Conservation (phyloP, 2,113 vertebrate species). For the Dasyprocta punctata region DNA sequence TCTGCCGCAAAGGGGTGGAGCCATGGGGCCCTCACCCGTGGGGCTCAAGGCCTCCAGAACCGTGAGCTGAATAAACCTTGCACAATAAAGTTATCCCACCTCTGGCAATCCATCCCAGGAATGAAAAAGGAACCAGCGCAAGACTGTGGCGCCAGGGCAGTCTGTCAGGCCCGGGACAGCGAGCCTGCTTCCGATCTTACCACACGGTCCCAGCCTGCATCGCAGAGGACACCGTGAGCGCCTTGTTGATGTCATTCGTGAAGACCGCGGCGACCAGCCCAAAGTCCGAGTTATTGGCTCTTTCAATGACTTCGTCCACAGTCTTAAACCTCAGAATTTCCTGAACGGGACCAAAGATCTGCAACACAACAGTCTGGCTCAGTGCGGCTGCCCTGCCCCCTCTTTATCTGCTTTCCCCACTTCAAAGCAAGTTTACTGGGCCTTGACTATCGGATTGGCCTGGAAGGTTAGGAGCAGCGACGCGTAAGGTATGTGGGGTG, state of each 20-base stretch:
- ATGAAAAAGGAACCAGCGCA: too few relatives aligned
- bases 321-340: constrained; percentile 99
- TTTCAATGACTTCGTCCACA: constrained; percentile 97
- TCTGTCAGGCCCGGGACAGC: not conserved
- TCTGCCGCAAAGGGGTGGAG: too few relatives aligned
- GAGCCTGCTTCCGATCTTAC: constrained; percentile 84
- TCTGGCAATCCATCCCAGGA: not conserved
- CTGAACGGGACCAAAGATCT: constrained; percentile 99
- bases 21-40: not conserved
- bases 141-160: too few relatives aligned
- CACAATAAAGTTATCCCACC: not conserved
- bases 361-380: constrained; percentile 9
- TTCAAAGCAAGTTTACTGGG: not conserved
- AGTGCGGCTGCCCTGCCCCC: not conserved
- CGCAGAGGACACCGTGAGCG: constrained; percentile 95
- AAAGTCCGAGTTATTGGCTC: constrained; percentile 97
- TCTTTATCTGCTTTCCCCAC: not conserved
- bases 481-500: not conserved
- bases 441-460: not conserved
- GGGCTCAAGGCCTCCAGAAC: not conserved
- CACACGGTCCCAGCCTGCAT: constrained; percentile 99
- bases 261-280: constrained; percentile 97
- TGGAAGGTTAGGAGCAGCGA: not conserved
- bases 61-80: not conserved
- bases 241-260: constrained; percentile 97